Percentiles rank a stretch among this genome's conserved stretches.
Conservation (phyloP, 2,888 invertebrate species). For the Lithophane leautieri region DNA sequence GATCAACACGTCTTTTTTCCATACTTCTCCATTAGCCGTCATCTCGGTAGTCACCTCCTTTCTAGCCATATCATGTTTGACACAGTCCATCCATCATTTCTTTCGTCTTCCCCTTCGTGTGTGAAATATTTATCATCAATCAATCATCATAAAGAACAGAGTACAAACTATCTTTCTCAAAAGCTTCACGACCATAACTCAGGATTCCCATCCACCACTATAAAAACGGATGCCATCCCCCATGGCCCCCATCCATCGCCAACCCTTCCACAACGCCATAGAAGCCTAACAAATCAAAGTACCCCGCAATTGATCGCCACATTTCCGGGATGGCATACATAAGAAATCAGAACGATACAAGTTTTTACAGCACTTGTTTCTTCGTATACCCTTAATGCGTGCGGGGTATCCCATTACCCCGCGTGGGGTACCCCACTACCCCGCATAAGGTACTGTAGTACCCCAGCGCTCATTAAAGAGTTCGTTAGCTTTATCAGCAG, state of each 20-base stretch:
- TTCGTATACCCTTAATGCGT: slow-evolving; percentile 60
- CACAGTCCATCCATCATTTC: not conserved
- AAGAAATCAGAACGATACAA: slow-evolving; percentile 58
- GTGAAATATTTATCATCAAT: not conserved
- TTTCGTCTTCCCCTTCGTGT: not conserved
- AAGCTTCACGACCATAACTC: slow-evolving; percentile 4
- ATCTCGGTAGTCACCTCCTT: not conserved
- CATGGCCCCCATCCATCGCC: slow-evolving; percentile 11
- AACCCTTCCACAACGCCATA: slow-evolving; percentile 24
- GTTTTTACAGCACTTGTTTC: slow-evolving; percentile 75
- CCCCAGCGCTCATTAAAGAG: slow-evolving; percentile 66
- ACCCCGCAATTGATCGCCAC: slow-evolving; percentile 59
- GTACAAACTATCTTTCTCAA: not conserved
- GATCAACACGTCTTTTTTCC: not conserved
- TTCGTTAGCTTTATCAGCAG: slow-evolving; percentile 73
- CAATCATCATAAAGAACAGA: not conserved
- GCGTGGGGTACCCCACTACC: slow-evolving; percentile 5
- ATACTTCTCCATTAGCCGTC: not conserved
- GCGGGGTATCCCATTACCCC: slow-evolving; percentile 50
- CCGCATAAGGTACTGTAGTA: not conserved
- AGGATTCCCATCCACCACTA: not conserved
- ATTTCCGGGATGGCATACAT: slow-evolving; percentile 62
- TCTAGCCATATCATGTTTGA: not conserved
- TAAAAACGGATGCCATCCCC: slow-evolving; percentile 25
- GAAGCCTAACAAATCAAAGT: slow-evolving; percentile 53